These are phyloP conservation scores for Schizaphis graminum DNA, from an alignment of 2,888 invertebrate species.

Conservation along the genomic window DNA sequence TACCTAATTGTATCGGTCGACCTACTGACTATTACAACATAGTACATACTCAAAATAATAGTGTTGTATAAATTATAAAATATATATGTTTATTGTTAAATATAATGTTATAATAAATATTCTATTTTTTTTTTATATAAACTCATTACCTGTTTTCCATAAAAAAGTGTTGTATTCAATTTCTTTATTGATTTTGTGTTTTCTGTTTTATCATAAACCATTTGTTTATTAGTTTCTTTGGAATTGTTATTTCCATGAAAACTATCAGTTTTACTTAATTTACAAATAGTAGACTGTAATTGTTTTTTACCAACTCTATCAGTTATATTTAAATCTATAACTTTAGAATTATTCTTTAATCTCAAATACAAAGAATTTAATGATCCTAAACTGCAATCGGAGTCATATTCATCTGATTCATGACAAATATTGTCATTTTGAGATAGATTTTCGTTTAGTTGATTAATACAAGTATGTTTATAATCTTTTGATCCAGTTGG, in stretches of 20 bases:
- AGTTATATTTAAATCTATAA: neutral
- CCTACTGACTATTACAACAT: neutral
- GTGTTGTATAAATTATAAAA: neutral
- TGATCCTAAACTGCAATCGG: conserved; percentile 6
- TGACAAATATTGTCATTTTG: neutral
- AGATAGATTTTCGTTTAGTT: neutral
- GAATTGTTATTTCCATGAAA: neutral
- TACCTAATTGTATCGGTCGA: neutral
- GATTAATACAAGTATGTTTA: neutral
- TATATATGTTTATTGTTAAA: neutral
- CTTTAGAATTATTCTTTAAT: neutral
- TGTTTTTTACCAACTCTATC: neutral
- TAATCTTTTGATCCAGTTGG: neutral
- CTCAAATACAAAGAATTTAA: neutral
- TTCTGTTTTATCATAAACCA: neutral
- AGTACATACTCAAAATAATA: neutral
- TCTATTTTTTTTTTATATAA: too few relatives aligned
- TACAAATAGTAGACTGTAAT: neutral
- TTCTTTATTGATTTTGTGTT: neutral
- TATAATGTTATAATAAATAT: neutral
- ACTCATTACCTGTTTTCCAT: conserved; percentile 8
- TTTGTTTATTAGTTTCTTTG: neutral
- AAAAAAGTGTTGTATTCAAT: neutral
- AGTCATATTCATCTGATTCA: neutral
- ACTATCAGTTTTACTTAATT: neutral